These are phyloP conservation scores for Paramacrobiotus metropolitanus DNA, from an alignment of 1,140 invertebrate genomes.

Conservation along the genomic window DNA sequence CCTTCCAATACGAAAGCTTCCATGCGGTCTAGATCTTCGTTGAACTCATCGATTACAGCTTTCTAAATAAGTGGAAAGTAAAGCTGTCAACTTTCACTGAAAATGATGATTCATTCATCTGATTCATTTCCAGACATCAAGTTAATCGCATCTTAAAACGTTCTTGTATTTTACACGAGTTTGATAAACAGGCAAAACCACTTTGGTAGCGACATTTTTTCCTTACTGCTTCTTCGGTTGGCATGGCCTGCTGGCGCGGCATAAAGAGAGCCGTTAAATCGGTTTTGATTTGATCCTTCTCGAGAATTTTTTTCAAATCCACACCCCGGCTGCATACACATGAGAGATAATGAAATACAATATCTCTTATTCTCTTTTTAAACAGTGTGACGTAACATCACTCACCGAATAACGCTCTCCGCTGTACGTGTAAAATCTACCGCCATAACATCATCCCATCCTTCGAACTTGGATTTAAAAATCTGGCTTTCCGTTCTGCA, in stretches of 20 bases:
- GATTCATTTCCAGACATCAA: too few species aligned
- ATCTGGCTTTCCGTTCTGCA: constrained; percentile 40
- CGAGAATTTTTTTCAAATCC: constrained; percentile 43
- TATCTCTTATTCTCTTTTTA: too few species aligned
- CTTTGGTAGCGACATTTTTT: background rate
- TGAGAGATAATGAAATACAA: too few species aligned
- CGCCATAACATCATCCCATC: constrained; percentile 96
- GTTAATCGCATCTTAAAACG: too few species aligned
- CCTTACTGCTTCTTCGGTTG: constrained; percentile 46
- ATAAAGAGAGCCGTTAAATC: constrained; percentile 87
- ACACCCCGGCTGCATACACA: constrained; percentile 90
- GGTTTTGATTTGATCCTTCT: constrained; percentile 36
- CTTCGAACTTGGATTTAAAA: constrained; percentile 88
- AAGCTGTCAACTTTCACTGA: background rate
- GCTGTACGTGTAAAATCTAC: constrained; percentile 96
- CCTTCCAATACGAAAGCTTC: constrained; percentile 93
- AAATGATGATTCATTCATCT: too few species aligned
- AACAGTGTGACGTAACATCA: too few species aligned
- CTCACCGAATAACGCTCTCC: constrained; percentile 78
- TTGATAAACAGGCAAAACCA: background rate
- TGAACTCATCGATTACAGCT: constrained; percentile 71
- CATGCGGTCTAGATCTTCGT: constrained; percentile 86
- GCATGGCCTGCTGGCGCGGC: constrained; percentile 68
- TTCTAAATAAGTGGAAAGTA: constrained; percentile 22
- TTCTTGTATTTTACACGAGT: too few species aligned